These are phyloP conservation scores for Remorina albescens DNA, from an alignment of 2,797 vertebrate genomes.

Conservation along the genomic window DNA sequence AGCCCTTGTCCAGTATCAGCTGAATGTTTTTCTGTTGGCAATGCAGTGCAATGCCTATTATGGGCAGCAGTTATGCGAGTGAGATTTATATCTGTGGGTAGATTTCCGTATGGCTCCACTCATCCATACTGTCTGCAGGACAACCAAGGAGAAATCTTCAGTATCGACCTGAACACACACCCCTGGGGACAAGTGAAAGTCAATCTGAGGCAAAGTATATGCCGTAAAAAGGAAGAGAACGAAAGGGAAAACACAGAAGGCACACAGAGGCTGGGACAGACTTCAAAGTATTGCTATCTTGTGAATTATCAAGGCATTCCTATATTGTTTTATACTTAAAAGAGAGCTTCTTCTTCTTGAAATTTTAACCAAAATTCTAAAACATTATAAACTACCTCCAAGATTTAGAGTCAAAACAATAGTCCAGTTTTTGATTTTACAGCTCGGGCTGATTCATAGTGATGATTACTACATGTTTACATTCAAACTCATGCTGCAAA, in stretches of 20 bases:
- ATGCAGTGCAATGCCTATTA: constrained; percentile 71
- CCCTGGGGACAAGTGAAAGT: constrained; percentile 62
- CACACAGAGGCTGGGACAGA: background rate
- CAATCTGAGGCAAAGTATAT: constrained; percentile 58
- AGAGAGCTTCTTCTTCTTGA: constrained; percentile 11
- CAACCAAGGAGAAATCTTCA: constrained; percentile 61
- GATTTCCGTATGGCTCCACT: constrained; percentile 76
- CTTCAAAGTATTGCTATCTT: constrained; percentile 19
- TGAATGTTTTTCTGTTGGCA: constrained; percentile 58
- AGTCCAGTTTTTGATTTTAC: background rate
- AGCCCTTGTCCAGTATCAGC: constrained; percentile 42
- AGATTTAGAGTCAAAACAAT: background rate
- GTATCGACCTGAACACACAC: constrained; percentile 67
- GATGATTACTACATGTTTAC: constrained; percentile 40
- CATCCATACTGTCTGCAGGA: constrained; percentile 58
- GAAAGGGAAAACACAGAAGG: constrained; percentile 17
- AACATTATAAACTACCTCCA: background rate
- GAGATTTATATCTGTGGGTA: constrained; percentile 76
- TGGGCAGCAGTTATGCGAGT: constrained; percentile 69
- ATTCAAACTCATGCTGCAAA: constrained; percentile 34
- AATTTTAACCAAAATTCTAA: background rate
- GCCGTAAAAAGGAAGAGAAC: constrained; percentile 16
- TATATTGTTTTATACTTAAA: constrained; percentile 9
- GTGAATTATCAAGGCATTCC: constrained; percentile 14
- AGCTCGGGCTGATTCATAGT: constrained; percentile 11